These are phyloP conservation scores for Tortricodes alternella DNA, from an alignment of 2,888 invertebrate species.

Conservation along the genomic window DNA sequence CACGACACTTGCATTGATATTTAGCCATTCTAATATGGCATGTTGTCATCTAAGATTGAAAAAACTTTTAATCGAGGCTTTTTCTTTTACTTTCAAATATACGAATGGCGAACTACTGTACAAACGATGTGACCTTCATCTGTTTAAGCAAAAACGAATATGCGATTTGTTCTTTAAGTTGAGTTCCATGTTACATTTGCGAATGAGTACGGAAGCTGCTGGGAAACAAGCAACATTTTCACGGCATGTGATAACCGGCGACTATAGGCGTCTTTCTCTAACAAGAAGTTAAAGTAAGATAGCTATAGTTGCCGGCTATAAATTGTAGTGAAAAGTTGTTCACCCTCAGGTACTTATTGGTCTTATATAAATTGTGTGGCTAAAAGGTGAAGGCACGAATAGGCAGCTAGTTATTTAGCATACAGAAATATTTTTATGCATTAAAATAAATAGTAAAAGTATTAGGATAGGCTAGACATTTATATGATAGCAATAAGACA, in stretches of 20 bases:
- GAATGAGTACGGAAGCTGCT: slow-evolving; percentile 11
- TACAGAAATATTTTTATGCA: slow-evolving; percentile 26
- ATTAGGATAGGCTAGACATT: slow-evolving; percentile 29
- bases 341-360: too few species aligned
- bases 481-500: slow-evolving; percentile 23
- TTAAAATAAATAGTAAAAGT: slow-evolving; percentile 17
- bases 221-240: too few species aligned
- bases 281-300: too few species aligned
- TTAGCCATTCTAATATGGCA: too few species aligned
- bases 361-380: slow-evolving; percentile 18
- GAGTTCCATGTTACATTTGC: slow-evolving; percentile 20
- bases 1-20: not conserved
- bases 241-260: too few species aligned
- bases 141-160: slow-evolving; percentile 17
- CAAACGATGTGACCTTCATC: slow-evolving; percentile 28
- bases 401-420: slow-evolving; percentile 25
- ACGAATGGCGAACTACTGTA: slow-evolving; percentile 19
- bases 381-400: slow-evolving; percentile 23
- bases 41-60: too few species aligned
- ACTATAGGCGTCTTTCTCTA: too few species aligned
- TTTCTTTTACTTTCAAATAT: too few species aligned
- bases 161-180: slow-evolving; percentile 7
- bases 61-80: not conserved
- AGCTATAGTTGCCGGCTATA: too few species aligned
- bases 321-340: too few species aligned